These are phyloP conservation scores for Melieria picta DNA, from an alignment of 2,888 invertebrate species.

Conservation along the genomic window DNA sequence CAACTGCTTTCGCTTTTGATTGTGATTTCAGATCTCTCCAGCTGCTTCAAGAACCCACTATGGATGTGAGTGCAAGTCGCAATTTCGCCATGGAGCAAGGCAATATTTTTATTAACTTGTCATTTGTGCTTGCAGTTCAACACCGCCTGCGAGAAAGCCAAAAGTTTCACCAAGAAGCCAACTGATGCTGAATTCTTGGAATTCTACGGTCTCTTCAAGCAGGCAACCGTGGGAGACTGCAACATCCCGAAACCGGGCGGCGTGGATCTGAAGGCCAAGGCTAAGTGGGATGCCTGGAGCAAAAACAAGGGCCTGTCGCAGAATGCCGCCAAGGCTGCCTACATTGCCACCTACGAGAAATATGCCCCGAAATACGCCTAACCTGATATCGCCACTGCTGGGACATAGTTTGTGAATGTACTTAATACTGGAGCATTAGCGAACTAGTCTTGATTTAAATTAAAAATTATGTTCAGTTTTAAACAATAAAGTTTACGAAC, in stretches of 20 bases:
- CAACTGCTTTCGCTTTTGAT: too few relatives aligned
- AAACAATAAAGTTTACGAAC: too few relatives aligned
- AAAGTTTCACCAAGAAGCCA: constrained; percentile 79
- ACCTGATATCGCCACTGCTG: background rate
- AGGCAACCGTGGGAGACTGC: constrained; percentile 82
- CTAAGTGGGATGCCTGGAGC: constrained; percentile 95
- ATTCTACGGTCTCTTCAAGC: constrained; percentile 87
- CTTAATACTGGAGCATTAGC: too few relatives aligned
- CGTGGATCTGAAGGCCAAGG: constrained; percentile 84
- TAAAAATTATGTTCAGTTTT: too few relatives aligned
- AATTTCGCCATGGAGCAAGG: too few relatives aligned
- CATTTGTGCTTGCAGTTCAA: constrained; percentile 70
- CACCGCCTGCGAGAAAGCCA: constrained; percentile 78
- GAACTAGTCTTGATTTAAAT: too few relatives aligned
- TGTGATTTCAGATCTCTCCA: too few relatives aligned
- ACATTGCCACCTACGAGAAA: constrained; percentile 76
- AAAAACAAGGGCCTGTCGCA: constrained; percentile 80
- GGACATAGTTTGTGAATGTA: too few relatives aligned
- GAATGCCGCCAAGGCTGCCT: constrained; percentile 84
- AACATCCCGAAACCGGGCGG: constrained; percentile 86
- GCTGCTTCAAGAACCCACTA: background rate
- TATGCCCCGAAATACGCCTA: constrained; percentile 69
- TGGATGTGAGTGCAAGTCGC: background rate
- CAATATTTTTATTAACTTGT: background rate
- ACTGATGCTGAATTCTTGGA: constrained; percentile 83